phyloP scores from a whole-genome alignment of 2,888 invertebrate genomes.

The Barypeithes pellucidus region DNA sequence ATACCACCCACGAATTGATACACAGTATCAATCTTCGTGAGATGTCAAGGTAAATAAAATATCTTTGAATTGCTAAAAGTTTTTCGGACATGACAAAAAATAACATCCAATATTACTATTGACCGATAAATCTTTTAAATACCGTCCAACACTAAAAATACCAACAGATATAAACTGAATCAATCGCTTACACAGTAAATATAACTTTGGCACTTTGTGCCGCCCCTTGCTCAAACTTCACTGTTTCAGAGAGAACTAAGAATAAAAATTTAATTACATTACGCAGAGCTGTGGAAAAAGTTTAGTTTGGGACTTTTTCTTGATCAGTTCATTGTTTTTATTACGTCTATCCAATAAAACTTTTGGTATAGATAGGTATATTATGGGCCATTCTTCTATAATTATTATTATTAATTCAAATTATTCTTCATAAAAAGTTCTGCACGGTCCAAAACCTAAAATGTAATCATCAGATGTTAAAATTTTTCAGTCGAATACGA shows the following conservation, averaged over 20 bases:
- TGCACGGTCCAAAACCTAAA: no score
- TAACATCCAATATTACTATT: neutral
- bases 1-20: no score
- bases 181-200: slow-evolving; percentile 6
- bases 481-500: no score
- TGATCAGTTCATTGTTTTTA: slow-evolving; percentile 29
- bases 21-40: no score
- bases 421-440: no score
- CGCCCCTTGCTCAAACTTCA: neutral
- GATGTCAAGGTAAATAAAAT: neutral
- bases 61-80: neutral
- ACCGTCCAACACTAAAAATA: neutral
- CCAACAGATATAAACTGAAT: slow-evolving; percentile 7
- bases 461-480: no score
- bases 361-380: neutral
- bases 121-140: neutral
- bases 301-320: slow-evolving; percentile 21
- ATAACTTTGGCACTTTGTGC: slow-evolving; percentile 5
- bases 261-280: slow-evolving; percentile 33
- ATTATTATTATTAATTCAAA: no score
- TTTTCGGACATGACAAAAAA: neutral
- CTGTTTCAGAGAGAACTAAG: slow-evolving; percentile 7
- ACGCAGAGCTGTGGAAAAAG: slow-evolving; percentile 20
- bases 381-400: no score
- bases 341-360: slow-evolving; percentile 6